These are phyloP conservation scores for Mimachlamys varia DNA, from an alignment of 2,888 invertebrate species.

Conservation along the genomic window DNA sequence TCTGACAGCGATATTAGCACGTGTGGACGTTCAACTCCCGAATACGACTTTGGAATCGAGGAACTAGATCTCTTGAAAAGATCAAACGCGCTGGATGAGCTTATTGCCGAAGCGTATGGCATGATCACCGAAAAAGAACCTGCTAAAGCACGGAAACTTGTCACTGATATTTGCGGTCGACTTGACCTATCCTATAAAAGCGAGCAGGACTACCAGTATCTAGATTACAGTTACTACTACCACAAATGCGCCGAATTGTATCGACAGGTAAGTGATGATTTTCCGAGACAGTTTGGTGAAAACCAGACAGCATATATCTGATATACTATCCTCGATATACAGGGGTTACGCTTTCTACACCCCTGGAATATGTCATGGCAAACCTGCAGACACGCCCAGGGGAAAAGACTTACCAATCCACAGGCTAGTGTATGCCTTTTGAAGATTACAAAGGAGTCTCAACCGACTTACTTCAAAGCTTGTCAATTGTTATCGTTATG, in stretches of 20 bases:
- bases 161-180: background rate
- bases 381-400: no score
- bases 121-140: background rate
- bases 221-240: background rate
- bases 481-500: no score
- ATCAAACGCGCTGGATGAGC: background rate
- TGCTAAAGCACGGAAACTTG: background rate
- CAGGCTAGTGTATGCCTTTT: no score
- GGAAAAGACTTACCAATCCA: no score
- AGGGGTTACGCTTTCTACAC: no score
- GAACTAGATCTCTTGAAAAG: background rate
- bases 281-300: background rate
- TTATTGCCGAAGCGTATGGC: background rate
- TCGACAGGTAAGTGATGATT: background rate
- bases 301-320: no score
- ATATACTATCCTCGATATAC: no score
- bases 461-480: no score
- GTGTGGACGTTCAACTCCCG: background rate
- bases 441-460: no score
- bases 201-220: background rate
- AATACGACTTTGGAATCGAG: background rate
- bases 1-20: background rate
- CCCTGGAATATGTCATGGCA: no score
- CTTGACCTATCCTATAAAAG: background rate
- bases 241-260: background rate